Conservation (phyloP, 2,113 vertebrate species). For the Camelus dromedarius region DNA sequence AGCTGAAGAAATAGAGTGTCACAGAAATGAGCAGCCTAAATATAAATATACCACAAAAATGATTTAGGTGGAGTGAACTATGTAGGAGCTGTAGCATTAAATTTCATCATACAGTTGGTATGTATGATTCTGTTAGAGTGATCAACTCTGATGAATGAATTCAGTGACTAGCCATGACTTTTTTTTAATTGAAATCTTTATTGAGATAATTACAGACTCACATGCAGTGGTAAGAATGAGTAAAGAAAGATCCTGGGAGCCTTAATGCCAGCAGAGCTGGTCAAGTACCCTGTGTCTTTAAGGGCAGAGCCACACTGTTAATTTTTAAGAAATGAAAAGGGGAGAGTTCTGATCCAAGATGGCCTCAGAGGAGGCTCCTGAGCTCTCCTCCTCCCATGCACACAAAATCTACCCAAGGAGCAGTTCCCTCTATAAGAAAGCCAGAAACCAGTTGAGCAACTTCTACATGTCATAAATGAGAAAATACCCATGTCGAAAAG, state of each 20-base stretch:
- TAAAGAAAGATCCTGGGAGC: not conserved
- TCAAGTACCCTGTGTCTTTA: not conserved
- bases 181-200: constrained; percentile 31
- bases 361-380: not conserved
- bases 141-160: constrained; percentile 8
- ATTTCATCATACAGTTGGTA: not conserved
- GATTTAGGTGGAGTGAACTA: not conserved
- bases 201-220: constrained; percentile 16
- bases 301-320: not conserved
- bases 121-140: not conserved
- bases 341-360: not conserved
- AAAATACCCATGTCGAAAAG: not conserved
- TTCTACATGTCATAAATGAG: not conserved
- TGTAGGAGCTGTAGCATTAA: not conserved
- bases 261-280: not conserved
- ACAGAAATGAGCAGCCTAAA: not conserved
- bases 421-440: not conserved
- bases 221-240: not conserved
- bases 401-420: not conserved
- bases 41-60: constrained; percentile 9
- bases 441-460: not conserved
- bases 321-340: constrained; percentile 35
- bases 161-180: not conserved
- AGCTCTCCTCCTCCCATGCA: not conserved
- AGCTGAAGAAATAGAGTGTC: not conserved